Conservation (phyloP, 2,113 vertebrate genomes). For the Ceuthmochares aereus region DNA sequence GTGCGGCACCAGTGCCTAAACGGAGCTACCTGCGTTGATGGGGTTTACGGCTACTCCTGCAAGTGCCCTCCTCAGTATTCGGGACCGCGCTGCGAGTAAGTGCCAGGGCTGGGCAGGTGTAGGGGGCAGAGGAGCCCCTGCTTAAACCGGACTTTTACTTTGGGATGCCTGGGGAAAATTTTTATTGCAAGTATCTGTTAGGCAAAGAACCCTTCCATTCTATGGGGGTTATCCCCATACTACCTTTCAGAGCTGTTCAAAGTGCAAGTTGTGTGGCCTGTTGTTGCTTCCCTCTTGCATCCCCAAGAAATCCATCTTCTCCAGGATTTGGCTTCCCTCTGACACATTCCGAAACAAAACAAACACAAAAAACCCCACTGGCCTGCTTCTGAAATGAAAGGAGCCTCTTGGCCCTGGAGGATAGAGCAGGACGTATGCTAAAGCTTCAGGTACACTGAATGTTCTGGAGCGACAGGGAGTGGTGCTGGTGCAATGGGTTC, state of each 20-base stretch:
- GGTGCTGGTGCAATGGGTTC: background rate
- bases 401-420: background rate
- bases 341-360: background rate
- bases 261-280: background rate
- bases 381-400: background rate
- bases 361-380: background rate
- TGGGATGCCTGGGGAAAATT: background rate
- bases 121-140: background rate
- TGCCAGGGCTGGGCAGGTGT: background rate
- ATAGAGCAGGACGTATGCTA: background rate
- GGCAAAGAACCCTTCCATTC: background rate
- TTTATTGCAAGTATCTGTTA: background rate
- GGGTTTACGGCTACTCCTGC: conserved; percentile 78
- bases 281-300: background rate
- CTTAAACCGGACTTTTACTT: background rate
- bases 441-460: background rate
- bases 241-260: background rate
- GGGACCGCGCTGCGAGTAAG: conserved; percentile 88
- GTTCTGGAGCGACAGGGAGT: background rate
- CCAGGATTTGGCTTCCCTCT: background rate
- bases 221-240: background rate
- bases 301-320: background rate
- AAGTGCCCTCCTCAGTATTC: conserved; percentile 77
- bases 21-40: conserved; percentile 78
- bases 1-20: conserved; percentile 82